Base-by-base conservation (phyloP, 2,888 invertebrate genomes). In the Lasioglossum morio region DNA sequence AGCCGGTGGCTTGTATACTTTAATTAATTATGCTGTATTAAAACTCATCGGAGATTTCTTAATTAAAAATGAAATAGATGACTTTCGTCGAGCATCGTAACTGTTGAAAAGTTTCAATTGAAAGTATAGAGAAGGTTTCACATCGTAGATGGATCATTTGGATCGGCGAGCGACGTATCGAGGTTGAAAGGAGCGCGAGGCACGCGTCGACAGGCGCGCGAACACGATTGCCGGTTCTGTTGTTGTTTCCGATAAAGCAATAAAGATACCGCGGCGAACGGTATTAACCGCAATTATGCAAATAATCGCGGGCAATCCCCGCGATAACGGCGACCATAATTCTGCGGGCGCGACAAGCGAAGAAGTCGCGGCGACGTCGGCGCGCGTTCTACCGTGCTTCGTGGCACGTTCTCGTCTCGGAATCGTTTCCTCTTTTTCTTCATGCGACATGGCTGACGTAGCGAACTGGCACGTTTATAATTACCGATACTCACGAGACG, bases 361-460 rank as follows among this genome's bases (percentile, higher is more conserved):
- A 84, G 79, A 84, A 85, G 85, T 85, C 76, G 85, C 66, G 85
- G 84, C 73, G 53, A 73, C 34, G 48, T 4, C n/a, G 75, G 40
- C 77, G 40, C 57, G 72, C 57, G 72, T 78, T 82, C 69, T 60
- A 57, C 66, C 73, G 66, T 63, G 83, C 72, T 76, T 48, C 57
- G 69, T 34, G 60, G 70, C 57, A 63, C 66, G 66, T 74, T 76
- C 57, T 74, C 53, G 34, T 75, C 79, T 66, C 73, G 72, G 27
- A 63, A 85, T 43, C 40, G 74, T 79, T 16, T 78, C n/a, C n/a
- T 69, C 57, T 60, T 40, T 63, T 46, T 27, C 43, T 57, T 69
- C 30, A 73, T 53, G 46, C 77, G 75, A 63, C 48, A 72, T 80
- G 84, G 77, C 73, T 84, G 77, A 76, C 80, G 69, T 81, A 78